These are phyloP conservation scores for Papilio aristodemus DNA, from an alignment of 1,140 invertebrate genomes.

Conservation along the genomic window DNA sequence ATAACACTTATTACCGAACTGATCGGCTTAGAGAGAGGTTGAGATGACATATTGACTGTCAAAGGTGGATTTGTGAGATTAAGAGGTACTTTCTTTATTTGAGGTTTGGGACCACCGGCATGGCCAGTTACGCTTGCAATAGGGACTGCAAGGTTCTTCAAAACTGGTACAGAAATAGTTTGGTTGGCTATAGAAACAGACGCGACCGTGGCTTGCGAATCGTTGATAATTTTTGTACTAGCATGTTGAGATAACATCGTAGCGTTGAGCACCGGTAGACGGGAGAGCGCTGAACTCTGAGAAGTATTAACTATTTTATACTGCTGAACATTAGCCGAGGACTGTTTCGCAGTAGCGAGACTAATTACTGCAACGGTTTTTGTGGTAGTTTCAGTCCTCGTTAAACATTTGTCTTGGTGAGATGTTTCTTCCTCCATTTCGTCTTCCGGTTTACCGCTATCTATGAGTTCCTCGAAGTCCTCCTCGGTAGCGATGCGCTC, in stretches of 20 bases:
- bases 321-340: constrained; percentile 65
- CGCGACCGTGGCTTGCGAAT: constrained; percentile 78
- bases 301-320: constrained; percentile 75
- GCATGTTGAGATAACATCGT: constrained; percentile 69
- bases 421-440: constrained; percentile 64
- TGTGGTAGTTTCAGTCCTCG: constrained; percentile 73
- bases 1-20: constrained; percentile 77
- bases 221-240: constrained; percentile 77
- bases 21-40: constrained; percentile 68
- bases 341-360: constrained; percentile 69
- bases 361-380: constrained; percentile 80
- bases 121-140: constrained; percentile 61
- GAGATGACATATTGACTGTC: constrained; percentile 64
- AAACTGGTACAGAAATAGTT: constrained; percentile 82
- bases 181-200: constrained; percentile 83
- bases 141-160: constrained; percentile 79
- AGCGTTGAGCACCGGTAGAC: constrained; percentile 70
- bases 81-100: constrained; percentile 75
- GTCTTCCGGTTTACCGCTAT: constrained; percentile 80
- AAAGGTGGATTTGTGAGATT: constrained; percentile 64
- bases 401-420: constrained; percentile 50
- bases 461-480: constrained; percentile 83
- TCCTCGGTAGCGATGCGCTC: constrained; percentile 83
- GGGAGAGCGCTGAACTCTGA: constrained; percentile 57
- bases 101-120: constrained; percentile 54